Percentiles rank a stretch among this genome's conserved stretches.
Conservation (phyloP, 35 echinoderm and acorn worm species). For the Amphiura filiformis region DNA sequence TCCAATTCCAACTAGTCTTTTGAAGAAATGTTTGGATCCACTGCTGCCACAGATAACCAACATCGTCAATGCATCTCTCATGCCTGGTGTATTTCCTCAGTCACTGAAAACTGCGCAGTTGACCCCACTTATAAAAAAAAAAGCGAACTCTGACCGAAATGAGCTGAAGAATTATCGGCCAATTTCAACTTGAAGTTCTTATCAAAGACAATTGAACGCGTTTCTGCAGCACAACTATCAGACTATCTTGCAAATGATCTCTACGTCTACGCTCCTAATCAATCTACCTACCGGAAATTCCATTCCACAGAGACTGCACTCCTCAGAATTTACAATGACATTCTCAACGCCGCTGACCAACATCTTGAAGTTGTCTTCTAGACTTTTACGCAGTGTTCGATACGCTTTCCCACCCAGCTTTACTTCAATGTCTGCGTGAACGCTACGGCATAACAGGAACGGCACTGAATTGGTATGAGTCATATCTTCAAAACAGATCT, state of each 20-base stretch:
- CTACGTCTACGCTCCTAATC: constrained; percentile 18
- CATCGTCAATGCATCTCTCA: constrained; percentile 50
- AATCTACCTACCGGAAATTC: constrained; percentile 45
- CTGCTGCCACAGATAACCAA: constrained; percentile 34
- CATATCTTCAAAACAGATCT: constrained; percentile 32
- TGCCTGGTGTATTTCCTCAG: constrained; percentile 31
- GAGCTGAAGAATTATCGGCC: constrained; percentile 24
- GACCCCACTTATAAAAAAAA: background rate
- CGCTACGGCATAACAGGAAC: constrained; percentile 35
- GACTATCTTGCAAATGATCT: constrained; percentile 35
- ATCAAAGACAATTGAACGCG: constrained; percentile 23
- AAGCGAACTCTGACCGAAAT: background rate
- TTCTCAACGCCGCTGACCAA: constrained; percentile 33
- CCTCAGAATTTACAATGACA: constrained; percentile 39
- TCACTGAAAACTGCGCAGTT: background rate
- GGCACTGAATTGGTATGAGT: constrained; percentile 31
- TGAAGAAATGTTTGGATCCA: constrained; percentile 54
- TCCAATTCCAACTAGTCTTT: constrained; percentile 34
- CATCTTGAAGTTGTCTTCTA: constrained; percentile 20
- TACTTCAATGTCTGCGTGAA: constrained; percentile 26
- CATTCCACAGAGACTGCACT: constrained; percentile 55
- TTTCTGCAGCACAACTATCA: constrained; percentile 26
- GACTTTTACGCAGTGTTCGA: constrained; percentile 48
- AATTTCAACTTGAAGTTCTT: constrained; percentile 33
- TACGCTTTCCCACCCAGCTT: constrained; percentile 32